These are phyloP conservation scores for Ophioderma brevispina DNA, from an alignment of 35 echinoderm and acorn worm species.

Conservation along the genomic window DNA sequence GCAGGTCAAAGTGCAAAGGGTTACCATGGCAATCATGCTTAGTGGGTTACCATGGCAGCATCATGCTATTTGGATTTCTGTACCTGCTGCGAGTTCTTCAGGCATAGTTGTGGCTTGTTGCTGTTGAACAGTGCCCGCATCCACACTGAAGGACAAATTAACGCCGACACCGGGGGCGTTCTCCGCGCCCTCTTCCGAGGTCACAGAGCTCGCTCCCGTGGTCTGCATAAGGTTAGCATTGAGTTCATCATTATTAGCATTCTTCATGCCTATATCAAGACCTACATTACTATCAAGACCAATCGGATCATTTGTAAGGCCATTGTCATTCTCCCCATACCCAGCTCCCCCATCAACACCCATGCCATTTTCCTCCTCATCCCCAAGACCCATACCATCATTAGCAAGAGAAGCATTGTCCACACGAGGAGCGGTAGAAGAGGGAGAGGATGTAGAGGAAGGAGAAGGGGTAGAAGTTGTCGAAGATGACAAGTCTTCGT, in stretches of 20 bases:
- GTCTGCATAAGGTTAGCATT: conserved; percentile 10
- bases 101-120: not conserved
- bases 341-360: not conserved
- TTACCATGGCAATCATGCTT: not conserved
- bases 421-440: not conserved
- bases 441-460: not conserved
- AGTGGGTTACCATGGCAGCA: not conserved
- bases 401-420: not conserved
- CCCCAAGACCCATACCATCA: not conserved
- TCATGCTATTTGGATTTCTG: not conserved
- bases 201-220: not conserved
- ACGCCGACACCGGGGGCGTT: not conserved
- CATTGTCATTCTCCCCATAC: too few species aligned
- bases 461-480: not conserved
- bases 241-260: conserved; percentile 1
- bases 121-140: not conserved
- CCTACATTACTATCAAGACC: not conserved
- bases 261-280: not conserved
- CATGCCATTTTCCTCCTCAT: not conserved
- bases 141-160: not conserved
- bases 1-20: not conserved
- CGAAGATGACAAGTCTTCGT: not conserved
- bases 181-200: not conserved
- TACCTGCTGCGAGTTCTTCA: conserved; percentile 8
- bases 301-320: not conserved